phyloP scores from a whole-genome alignment of 2,888 invertebrate genomes.

The Hyposoter didymator region DNA sequence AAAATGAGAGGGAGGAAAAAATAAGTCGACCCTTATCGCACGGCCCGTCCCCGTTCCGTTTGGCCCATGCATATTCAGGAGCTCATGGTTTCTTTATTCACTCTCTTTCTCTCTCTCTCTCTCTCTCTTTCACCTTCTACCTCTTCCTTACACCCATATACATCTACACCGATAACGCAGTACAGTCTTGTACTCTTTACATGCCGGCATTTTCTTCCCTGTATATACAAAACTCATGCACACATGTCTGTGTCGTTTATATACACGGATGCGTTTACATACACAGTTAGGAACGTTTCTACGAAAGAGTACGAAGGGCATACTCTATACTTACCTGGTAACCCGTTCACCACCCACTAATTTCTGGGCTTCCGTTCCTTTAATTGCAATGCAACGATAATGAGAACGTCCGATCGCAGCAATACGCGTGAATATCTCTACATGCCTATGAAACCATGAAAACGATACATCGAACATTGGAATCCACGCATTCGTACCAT shows the following conservation, averaged over 20 bases:
- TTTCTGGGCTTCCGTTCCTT: conserved; percentile 82
- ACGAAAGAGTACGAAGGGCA: conserved; percentile 68
- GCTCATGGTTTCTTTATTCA: conserved; percentile 69
- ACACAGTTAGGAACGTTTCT: conserved; percentile 69
- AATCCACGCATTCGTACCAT: neutral
- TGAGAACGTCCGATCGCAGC: conserved; percentile 76
- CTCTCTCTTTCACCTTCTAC: conserved; percentile 69
- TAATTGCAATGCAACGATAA: conserved; percentile 81
- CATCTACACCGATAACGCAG: conserved; percentile 54
- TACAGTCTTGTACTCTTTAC: conserved; percentile 55
- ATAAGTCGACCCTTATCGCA: conserved; percentile 83
- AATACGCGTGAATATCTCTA: conserved; percentile 55
- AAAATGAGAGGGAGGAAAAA: conserved; percentile 82
- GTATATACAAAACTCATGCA: conserved; percentile 4
- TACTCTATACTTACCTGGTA: conserved; percentile 78
- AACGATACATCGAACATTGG: neutral
- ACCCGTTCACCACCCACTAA: conserved; percentile 81
- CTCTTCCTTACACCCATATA: conserved; percentile 65
- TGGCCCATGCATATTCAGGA: conserved; percentile 83
- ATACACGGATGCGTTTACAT: conserved; percentile 24
- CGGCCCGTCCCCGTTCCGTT: conserved; percentile 80
- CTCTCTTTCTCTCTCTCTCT: conserved; percentile 64
- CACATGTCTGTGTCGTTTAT: neutral
- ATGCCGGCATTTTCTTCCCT: conserved; percentile 49
- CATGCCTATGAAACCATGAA: conserved; percentile 9